Evolutionary conservation across 2,113 vertebrate genomes (phyloP).

Genomic region (human (Homo sapiens)): GRCh38 chr3:14296501-14297000

Average conservation of each 20-base stretch:
- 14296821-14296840: not conserved
- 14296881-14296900: not conserved
- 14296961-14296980: not conserved
- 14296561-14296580: not conserved
- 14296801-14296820: not conserved
- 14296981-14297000: not conserved
- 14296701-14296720: not conserved
- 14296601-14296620: not conserved
- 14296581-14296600: not conserved
- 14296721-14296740: not conserved
- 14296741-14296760: not conserved
- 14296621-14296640: not conserved
- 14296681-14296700: not conserved
- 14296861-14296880: not conserved
- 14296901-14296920: not conserved
- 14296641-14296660: not conserved
- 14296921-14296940: not conserved
- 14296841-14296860: not conserved
- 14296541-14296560: not conserved
- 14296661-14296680: fast-evolving
- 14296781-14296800: not conserved
- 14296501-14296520: not conserved
- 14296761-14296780: not conserved
- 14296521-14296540: not conserved
- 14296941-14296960: not conserved